A percentile compares a stretch with the other conserved stretches of the same genome.
Conservation (phyloP, 2,113 vertebrate genomes). For the Pituophis catenifer region DNA sequence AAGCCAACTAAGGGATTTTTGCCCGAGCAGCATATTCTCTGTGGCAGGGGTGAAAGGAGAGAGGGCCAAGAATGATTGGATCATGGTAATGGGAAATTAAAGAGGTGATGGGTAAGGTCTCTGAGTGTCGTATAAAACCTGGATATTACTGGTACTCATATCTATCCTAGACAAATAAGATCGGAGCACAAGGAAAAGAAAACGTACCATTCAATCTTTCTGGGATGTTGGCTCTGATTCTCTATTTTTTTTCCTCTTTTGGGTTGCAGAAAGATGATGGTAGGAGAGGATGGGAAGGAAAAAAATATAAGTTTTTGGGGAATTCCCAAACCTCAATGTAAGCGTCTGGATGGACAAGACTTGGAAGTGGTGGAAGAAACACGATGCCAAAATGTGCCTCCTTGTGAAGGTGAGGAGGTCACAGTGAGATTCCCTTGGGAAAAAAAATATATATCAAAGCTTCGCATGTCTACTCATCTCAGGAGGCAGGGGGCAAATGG, state of each 20-base stretch:
- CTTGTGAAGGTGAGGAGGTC: conserved; percentile 43
- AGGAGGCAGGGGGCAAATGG: neutral
- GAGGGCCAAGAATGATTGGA: neutral
- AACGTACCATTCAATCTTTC: neutral
- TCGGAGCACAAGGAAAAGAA: neutral
- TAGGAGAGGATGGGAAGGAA: conserved; percentile 19
- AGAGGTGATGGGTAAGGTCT: neutral
- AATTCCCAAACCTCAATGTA: conserved; percentile 18
- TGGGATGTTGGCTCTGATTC: neutral
- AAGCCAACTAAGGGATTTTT: neutral
- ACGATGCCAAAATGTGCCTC: conserved; percentile 52
- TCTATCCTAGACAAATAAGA: neutral
- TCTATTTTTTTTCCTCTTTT: neutral
- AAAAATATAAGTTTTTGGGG: conserved; percentile 62
- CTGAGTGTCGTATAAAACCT: neutral
- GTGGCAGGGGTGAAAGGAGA: neutral
- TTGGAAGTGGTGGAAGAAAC: conserved; percentile 46
- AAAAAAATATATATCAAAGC: no score
- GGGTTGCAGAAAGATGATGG: neutral
- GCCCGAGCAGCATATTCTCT: neutral
- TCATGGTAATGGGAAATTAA: neutral
- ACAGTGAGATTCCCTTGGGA: neutral
- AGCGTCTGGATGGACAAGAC: conserved; percentile 35
- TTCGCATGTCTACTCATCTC: no score
- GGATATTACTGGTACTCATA: neutral